Evolutionary conservation across 2,113 vertebrate species (phyloP), one percentile per base, ranked within the genome.

Genomic region (Micronycteris hirsuta): DNA sequence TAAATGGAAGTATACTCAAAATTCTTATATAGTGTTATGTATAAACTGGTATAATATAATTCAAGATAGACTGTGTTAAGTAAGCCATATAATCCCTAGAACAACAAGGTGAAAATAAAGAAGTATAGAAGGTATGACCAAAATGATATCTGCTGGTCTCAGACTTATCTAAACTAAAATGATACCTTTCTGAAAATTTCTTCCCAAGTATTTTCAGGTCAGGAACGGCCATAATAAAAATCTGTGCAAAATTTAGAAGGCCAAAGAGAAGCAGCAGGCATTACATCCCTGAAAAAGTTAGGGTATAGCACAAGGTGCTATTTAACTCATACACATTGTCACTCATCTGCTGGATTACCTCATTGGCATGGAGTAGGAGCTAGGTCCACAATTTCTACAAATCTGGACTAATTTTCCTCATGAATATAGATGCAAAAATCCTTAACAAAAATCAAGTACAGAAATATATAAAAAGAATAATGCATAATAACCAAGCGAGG

Each of bases 171-270:
- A 81, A 26, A 43, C 52, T 86, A 6, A 76, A 81, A 70, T 33
- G 76, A n/a, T n/a, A n/a, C n/a, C n/a, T n/a, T 95, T 82, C 15
- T 47, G 20, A 90, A 90, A 90, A 90, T 68, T 86, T 65, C 71
- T 92, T 89, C 31, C 56, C 63, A 22, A 73, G 33, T 28, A 45
- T 49, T 86, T 92, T 85, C 71, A 65, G 20, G 24, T 93, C 45
- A 90, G 43, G 5, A 70, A 61, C 70, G 1, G 49, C 70, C 73
- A 68, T 45, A 76, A 70, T 24, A 85, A 76, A 87, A 80, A 41
- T 56, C 4, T 26, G 36, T 58, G 38, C 41, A 88, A 67, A 28
- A 74, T 74, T 76, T 77, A 36, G 63, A 80, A 88, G 84, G 33
- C 20, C 49, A 36, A 90, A 70, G 67, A 96, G 45, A 96, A 96